phyloP scores from a whole-genome alignment of 1,140 invertebrate genomes.

The Vanessa atalanta region DNA sequence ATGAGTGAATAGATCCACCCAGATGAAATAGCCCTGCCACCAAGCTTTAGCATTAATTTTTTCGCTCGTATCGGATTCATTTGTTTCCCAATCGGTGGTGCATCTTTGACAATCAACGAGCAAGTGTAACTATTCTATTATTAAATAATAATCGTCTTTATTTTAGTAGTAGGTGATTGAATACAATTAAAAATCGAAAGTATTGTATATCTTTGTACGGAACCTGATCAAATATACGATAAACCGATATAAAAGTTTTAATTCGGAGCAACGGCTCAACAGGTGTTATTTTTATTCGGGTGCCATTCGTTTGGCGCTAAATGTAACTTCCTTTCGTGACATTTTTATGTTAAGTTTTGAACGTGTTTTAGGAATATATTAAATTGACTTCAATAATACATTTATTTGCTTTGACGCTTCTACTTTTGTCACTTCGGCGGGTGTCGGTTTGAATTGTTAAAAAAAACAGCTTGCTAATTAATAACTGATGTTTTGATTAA shows the following conservation, averaged over 20 bases:
- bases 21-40: too few species aligned
- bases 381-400: neutral
- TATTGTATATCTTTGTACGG: neutral
- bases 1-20: too few species aligned
- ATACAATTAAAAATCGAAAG: too few species aligned
- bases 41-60: too few species aligned
- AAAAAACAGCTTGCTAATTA: too few species aligned
- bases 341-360: neutral
- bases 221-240: conserved; percentile 1
- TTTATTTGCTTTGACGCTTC: neutral
- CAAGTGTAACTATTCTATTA: too few species aligned
- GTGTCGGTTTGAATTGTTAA: too few species aligned
- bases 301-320: conserved; percentile 1
- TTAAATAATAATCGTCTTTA: neutral
- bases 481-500: too few species aligned
- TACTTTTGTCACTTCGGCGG: neutral
- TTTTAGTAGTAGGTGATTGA: too few species aligned
- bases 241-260: conserved; percentile 6
- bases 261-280: conserved; percentile 5
- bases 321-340: neutral
- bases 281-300: conserved; percentile 3
- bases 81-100: too few species aligned
- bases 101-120: too few species aligned
- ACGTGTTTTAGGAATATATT: conserved; percentile 10
- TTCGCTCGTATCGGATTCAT: too few species aligned